Evolutionary conservation across 2,888 invertebrate genomes (phyloP).

Genomic region (Theretra japonica): DNA sequence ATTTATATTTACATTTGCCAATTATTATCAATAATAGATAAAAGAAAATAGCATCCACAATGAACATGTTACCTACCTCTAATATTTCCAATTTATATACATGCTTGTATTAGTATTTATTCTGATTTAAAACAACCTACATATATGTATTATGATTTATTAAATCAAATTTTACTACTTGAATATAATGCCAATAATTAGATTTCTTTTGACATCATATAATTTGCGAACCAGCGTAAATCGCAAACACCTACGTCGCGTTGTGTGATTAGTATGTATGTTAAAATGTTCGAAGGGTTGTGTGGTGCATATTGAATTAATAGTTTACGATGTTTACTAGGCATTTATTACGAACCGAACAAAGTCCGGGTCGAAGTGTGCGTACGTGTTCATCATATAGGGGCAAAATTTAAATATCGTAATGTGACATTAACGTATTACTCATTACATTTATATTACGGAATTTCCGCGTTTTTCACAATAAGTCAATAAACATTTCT

Average conservation of each 20-base stretch:
- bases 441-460: conserved; percentile 11
- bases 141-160: too few species aligned
- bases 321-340: conserved; percentile 27
- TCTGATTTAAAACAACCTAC: too few species aligned
- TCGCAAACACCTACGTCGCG: background rate
- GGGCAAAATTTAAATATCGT: conserved; percentile 13
- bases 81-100: too few species aligned
- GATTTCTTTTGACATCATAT: background rate
- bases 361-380: conserved; percentile 15
- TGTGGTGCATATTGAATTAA: conserved; percentile 29
- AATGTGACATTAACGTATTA: conserved; percentile 3
- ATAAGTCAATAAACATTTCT: conserved; percentile 13
- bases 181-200: too few species aligned
- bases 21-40: too few species aligned
- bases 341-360: conserved; percentile 27
- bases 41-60: too few species aligned
- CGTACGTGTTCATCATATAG: background rate
- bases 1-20: too few species aligned
- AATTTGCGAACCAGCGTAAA: background rate
- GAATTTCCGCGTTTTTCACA: conserved; percentile 29
- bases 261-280: background rate
- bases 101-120: too few species aligned
- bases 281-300: conserved; percentile 28
- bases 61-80: too few species aligned
- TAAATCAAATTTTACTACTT: too few species aligned